phyloP scores from a whole-genome alignment of 2,113 vertebrate species.

The Ptilorrhoa leucosticta region DNA sequence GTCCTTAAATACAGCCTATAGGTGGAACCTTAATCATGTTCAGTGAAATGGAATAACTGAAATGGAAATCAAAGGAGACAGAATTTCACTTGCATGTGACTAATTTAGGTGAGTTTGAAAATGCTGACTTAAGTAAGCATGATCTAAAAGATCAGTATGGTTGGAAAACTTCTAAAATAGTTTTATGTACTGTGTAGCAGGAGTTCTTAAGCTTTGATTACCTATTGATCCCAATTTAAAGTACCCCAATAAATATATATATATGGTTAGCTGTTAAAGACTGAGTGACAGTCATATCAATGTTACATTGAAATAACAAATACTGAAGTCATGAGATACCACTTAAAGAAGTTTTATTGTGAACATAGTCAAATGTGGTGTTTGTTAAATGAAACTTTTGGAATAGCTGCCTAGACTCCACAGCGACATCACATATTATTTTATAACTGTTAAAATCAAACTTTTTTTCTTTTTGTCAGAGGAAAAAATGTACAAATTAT shows the following conservation, averaged over 20 bases:
- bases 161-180: neutral
- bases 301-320: neutral
- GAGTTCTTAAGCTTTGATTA: neutral
- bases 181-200: neutral
- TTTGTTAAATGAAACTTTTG: neutral
- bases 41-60: neutral
- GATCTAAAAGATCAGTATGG: neutral
- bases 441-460: neutral
- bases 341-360: neutral
- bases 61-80: neutral
- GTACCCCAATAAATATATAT: neutral
- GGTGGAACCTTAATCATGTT: neutral
- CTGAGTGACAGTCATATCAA: neutral
- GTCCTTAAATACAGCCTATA: neutral
- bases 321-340: neutral
- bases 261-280: neutral
- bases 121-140: neutral
- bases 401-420: neutral
- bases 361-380: neutral
- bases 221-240: neutral
- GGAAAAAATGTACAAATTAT: neutral
- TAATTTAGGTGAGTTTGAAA: neutral
- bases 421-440: neutral
- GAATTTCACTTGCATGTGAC: neutral
- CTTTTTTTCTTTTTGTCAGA: neutral